A percentile compares a stretch with the other conserved stretches of the same genome.
Evolutionary conservation across 2,797 vertebrate species (phyloP).

Genomic region (Microchirus variegatus): DNA sequence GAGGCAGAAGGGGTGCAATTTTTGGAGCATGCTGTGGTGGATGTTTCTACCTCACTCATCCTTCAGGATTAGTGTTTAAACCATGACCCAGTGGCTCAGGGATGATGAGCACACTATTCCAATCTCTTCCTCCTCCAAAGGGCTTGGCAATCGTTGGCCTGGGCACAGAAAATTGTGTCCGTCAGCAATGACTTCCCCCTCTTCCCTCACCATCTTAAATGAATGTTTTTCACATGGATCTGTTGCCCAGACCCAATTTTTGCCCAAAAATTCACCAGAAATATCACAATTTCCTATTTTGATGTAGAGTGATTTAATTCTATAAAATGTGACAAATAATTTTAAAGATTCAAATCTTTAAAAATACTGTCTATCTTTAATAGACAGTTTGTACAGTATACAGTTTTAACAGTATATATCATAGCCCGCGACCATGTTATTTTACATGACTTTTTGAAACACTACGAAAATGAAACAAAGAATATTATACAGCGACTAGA

Average conservation of each 20-base stretch:
- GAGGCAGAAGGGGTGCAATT: constrained; percentile 53
- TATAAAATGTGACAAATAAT: constrained; percentile 22
- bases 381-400: too few relatives aligned
- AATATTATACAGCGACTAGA: too few relatives aligned
- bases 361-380: too few relatives aligned
- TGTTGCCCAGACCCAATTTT: constrained; percentile 15
- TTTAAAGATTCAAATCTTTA: constrained; percentile 41
- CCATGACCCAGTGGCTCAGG: constrained; percentile 62
- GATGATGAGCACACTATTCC: constrained; percentile 73
- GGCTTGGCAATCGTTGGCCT: constrained; percentile 35
- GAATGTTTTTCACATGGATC: constrained; percentile 25
- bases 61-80: constrained; percentile 77
- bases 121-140: constrained; percentile 55
- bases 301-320: constrained; percentile 13
- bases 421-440: too few relatives aligned
- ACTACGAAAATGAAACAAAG: too few relatives aligned
- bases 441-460: too few relatives aligned
- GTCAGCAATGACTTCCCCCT: constrained; percentile 5
- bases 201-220: constrained; percentile 12
- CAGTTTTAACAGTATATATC: too few relatives aligned
- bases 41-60: constrained; percentile 71
- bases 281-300: background rate
- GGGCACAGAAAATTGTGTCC: constrained; percentile 42
- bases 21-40: constrained; percentile 58
- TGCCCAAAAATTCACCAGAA: constrained; percentile 13